Evolutionary conservation across 2,113 vertebrate genomes (phyloP), one percentile per base, ranked within the genome.

Genomic region (Sylvicapra grimmia): DNA sequence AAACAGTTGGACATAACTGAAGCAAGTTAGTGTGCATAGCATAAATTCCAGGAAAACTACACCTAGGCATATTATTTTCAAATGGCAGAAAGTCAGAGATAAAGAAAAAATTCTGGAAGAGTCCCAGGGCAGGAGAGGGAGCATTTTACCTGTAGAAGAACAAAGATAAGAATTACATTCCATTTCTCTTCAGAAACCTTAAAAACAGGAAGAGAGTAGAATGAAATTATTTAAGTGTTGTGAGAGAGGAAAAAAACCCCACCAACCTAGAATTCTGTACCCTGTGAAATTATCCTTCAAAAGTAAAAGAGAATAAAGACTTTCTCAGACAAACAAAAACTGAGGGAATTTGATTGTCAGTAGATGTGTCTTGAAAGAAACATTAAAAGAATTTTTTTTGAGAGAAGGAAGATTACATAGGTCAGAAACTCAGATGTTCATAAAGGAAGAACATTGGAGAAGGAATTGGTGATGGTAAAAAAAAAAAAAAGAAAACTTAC

Each of bases 41-140:
- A 61, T 84, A 61, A 91, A 82, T 51, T 25, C 47, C 23, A 44
- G 44, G 49, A 91, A 61, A 61, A 27, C 31, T 29, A 18, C 11
- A 27, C 44, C 14, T 29, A 91, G 31, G 31, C 21, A 61, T 51
- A 91, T 91, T 33, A 12, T 91, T 91, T 61, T 36, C 44, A 82
- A 80, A 61, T 23, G 47, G n/a, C 14, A 80, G 19, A 61, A 49
- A 61, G 49, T 63, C 56, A 51, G 47, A 91, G 14, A 49, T n/a
- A 82, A n/a, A 63, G 61, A 15, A 16, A 91, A 90, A 25, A 13
- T 61, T 31, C 19, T 8, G 54, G 44, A 29, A 61, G 31, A 82
- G 51, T 33, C 68, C 8, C 2, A 11, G n/a, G 0, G 9, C 4
- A 4, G 6, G 72, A 44, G 12, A 12, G 23, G 12, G 6, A 89